Evolutionary conservation across 2,888 invertebrate species (phyloP), one percentile per base, ranked within the genome.

Genomic region (Tachina fera): DNA sequence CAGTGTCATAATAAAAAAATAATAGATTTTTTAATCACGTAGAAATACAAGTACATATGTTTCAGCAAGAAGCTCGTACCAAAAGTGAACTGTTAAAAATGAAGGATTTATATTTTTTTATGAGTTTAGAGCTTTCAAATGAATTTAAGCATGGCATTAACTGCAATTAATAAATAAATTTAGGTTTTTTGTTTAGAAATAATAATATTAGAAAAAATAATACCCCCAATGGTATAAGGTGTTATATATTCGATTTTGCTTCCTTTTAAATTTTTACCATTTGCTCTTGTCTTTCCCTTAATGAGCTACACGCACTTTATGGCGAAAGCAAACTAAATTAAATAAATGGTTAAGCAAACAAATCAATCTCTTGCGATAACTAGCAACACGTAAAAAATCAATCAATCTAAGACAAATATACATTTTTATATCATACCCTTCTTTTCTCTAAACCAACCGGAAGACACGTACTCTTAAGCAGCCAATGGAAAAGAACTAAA

Each of bases 311-410:
- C 63, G 49, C 49, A 31, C 19, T 56, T 43, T n/a, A 22, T 5
- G 3, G 19, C 14, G 14, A 10, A 58, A 68, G 68, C 19, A 76
- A 77, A 60, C 47, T 41, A 43, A 22, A 31, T 31, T 31, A 47
- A 84, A 67, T 72, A 76, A 84, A 76, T 80, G 84, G 75, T 61
- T 75, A 84, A 51, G 75, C 76, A 60, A 76, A 47, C 75, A 80
- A 84, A 80, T 84, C 84, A 75, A 84, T 63, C 79, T 70, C 65
- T 70, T 65, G 76, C 71, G 41, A 80, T 80, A 39, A 80, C 58
- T 43, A 76, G 61, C 71, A 84, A 77, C 80, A 84, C 84, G 84
- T 80, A 80, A 72, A 80, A 84, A 67, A 47, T 60, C 84, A 77
- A 84, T 84, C 84, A 80, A 84, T 84, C 67, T 72, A 80, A 76